Percentiles rank a stretch among this genome's conserved stretches.
phyloP scores from a whole-genome alignment of 2,113 vertebrate genomes.

The crab-eating macaque (Macaca fascicularis) region T2T-MFA8v1.1 NC_088375.1:231721501-231722000 shows the following conservation, averaged over 20 bases:
- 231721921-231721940: background rate
- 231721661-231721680: background rate
- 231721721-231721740: fast-evolving
- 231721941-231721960: background rate
- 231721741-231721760: fast-evolving
- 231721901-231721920: background rate
- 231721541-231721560: no score
- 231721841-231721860: background rate
- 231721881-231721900: background rate
- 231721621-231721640: background rate
- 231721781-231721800: background rate
- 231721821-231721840: no score
- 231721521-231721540: no score
- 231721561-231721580: no score
- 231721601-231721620: background rate
- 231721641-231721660: background rate
- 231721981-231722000: background rate
- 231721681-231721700: background rate
- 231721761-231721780: background rate
- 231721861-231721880: background rate
- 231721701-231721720: fast-evolving
- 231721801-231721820: background rate
- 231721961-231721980: background rate
- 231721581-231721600: no score
- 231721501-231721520: no score